Percentiles rank a stretch among this genome's conserved stretches.
phyloP scores from a whole-genome alignment of 2,113 vertebrate species.

The Excalfactoria chinensis region DNA sequence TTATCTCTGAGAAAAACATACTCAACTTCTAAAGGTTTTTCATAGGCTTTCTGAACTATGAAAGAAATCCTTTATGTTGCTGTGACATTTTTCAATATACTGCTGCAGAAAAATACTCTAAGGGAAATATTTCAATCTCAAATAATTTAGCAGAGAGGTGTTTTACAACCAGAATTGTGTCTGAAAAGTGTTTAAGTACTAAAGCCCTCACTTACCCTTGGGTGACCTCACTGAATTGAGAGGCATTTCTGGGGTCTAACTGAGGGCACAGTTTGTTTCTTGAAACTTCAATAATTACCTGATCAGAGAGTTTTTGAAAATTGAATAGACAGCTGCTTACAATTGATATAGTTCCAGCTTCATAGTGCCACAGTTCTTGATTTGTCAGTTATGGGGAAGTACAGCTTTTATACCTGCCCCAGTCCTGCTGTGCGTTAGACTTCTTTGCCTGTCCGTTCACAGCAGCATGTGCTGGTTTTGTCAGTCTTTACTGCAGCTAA shows the following conservation, averaged over 20 bases:
- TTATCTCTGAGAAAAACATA: background rate
- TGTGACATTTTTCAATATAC: background rate
- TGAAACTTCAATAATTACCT: conserved; percentile 5
- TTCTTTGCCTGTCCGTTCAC: conserved; percentile 40
- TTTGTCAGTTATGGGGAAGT: background rate
- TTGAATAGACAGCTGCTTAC: background rate
- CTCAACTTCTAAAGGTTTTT: background rate
- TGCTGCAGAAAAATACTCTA: background rate
- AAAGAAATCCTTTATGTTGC: background rate
- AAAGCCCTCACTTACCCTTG: background rate
- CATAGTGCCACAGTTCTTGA: background rate
- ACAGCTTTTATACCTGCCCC: conserved; percentile 1
- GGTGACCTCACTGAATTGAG: background rate
- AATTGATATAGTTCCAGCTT: background rate
- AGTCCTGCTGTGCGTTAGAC: conserved; percentile 5
- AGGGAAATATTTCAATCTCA: background rate
- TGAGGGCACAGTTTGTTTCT: background rate
- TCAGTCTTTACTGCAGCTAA: conserved; percentile 22
- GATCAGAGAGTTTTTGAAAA: conserved; percentile 34
- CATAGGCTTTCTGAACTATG: background rate
- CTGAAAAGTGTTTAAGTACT: background rate
- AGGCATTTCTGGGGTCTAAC: background rate
- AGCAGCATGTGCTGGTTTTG: conserved; percentile 55
- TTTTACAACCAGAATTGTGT: background rate
- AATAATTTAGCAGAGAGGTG: background rate